Evolutionary conservation across 1,140 invertebrate genomes (phyloP), one percentile per base, ranked within the genome.

Genomic region (Pomacea maculata): DNA sequence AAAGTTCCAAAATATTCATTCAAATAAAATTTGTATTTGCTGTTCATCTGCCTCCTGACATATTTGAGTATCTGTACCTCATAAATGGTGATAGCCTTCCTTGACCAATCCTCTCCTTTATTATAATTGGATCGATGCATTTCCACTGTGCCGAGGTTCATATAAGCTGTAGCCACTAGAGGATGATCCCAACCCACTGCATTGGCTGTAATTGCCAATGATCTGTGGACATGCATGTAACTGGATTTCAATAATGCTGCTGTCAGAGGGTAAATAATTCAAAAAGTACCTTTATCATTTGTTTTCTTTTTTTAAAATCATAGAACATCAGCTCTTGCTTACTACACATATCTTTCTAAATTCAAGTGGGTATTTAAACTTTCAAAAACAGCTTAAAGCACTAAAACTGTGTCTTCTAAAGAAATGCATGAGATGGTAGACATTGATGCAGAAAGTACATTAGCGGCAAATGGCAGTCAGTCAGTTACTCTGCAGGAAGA

Each of bases 61-160:
- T 45, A 45, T 45, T 45, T 45, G 34, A 54, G 14, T 14, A 73
- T 52, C 54, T 70, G 29, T 45, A 86, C 85, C 85, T 84, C 78
- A 72, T 82, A 83, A 54, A 84, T 79, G 5, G 75, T 15, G 61
- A 84, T 71, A 34, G 83, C 83, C 63, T 86, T 78, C 34, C 77
- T 64, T 7, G 61, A 65, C 80, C 80, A 84, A 25, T 86, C 55
- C 65, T 79, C 12, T 15, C 79, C 75, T 61, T 74, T 71, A 19
- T 54, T 57, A 67, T 78, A 75, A 64, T 83, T 83, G 1, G 75
- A 34, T 52, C 85, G 73, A n/a, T 63, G 65, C 67, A 79, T 63
- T 70, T 86, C 82, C 55, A 86, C 61, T n/a, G 85, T 75, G 14
- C 83, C 75, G 17, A 86, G 81, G 71, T 86, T 86, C 72, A 83